Conservation (phyloP, 2,797 vertebrate genomes). For the Leptoclinus maculatus region DNA sequence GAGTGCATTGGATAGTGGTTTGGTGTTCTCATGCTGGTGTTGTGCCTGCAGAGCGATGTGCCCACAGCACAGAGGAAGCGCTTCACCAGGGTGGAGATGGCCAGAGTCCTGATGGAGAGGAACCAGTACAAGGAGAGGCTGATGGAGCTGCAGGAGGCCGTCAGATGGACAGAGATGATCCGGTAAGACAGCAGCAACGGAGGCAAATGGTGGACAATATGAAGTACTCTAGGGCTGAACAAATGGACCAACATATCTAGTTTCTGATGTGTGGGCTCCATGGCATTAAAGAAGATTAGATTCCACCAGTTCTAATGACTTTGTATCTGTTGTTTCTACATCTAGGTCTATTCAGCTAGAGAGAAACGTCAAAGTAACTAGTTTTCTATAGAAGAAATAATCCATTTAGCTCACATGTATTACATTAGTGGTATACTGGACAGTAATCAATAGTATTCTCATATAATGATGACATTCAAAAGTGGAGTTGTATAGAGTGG, state of each 20-base stretch:
- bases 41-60: constrained; percentile 89
- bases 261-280: not conserved
- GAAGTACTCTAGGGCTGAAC: not conserved
- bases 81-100: constrained; percentile 98
- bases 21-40: not conserved
- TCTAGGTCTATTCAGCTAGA: not conserved
- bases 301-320: not conserved
- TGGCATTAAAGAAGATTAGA: not conserved
- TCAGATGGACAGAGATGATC: constrained; percentile 99
- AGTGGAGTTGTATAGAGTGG: not conserved
- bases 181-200: constrained; percentile 79
- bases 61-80: constrained; percentile 95
- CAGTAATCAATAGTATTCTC: not conserved
- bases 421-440: not conserved
- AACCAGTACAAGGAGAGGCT: constrained; percentile 98
- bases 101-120: constrained; percentile 96
- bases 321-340: not conserved
- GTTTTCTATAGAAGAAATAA: not conserved
- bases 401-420: not conserved
- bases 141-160: constrained; percentile 98
- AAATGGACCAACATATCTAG: not conserved
- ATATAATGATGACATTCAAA: not conserved
- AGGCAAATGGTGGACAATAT: not conserved
- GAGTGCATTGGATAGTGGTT: not conserved
- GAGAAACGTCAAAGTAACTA: not conserved